These are phyloP conservation scores for Enteromius radiatus DNA, from an alignment of 2,797 vertebrate species.

Conservation along the genomic window DNA sequence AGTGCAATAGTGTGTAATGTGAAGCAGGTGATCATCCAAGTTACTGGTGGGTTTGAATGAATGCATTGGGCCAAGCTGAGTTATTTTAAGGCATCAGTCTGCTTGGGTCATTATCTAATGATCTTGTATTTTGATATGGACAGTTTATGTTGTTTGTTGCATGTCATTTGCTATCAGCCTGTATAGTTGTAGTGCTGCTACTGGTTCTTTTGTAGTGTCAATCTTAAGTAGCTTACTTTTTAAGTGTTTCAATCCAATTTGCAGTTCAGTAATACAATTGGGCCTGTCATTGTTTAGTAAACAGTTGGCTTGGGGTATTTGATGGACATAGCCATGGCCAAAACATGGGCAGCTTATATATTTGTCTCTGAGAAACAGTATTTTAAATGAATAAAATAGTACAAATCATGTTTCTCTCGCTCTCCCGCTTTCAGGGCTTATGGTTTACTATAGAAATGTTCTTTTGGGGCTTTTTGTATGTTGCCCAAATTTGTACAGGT, in stretches of 20 bases:
- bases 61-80: constrained; percentile 25
- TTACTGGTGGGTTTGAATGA: constrained; percentile 24
- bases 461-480: background rate
- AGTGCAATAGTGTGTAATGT: background rate
- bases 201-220: background rate
- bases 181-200: background rate
- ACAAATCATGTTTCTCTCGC: background rate
- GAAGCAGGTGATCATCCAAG: background rate
- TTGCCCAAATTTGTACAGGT: background rate
- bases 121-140: background rate
- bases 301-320: constrained; percentile 5
- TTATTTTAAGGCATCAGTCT: constrained; percentile 38
- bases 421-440: background rate
- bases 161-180: background rate
- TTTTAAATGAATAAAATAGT: background rate
- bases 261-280: constrained; percentile 2
- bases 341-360: background rate
- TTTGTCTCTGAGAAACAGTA: background rate
- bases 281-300: constrained; percentile 8
- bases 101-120: constrained; percentile 19
- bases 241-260: constrained; percentile 37
- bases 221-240: constrained; percentile 40
- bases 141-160: background rate
- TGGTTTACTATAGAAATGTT: background rate
- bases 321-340: background rate